phyloP scores from a whole-genome alignment of 2,888 invertebrate genomes.

The Ochlodes sylvanus region DNA sequence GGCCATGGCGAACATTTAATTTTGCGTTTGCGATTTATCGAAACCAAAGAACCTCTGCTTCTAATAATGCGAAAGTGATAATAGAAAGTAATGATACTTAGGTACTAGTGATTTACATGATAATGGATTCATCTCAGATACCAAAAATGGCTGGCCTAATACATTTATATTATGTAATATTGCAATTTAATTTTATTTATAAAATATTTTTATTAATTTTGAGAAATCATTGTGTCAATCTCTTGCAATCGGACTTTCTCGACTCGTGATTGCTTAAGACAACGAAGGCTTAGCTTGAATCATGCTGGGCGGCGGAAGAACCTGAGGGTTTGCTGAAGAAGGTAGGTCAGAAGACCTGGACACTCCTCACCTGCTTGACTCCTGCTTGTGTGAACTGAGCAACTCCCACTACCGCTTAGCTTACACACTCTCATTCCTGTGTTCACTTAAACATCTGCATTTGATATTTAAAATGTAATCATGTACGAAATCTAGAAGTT shows the following conservation, averaged over 20 bases:
- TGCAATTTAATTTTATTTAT: no score
- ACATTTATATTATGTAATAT: no score
- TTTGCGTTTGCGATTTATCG: background rate
- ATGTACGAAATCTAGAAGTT: background rate
- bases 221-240: no score
- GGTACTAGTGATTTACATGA: background rate
- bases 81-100: background rate
- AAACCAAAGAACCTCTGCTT: background rate
- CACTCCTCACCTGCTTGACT: slow-evolving; percentile 6
- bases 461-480: background rate
- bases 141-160: slow-evolving; percentile 12
- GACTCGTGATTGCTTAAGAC: slow-evolving; percentile 43
- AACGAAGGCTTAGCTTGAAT: slow-evolving; percentile 72
- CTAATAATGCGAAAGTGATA: background rate
- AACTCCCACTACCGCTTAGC: slow-evolving; percentile 58
- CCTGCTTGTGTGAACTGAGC: slow-evolving; percentile 35
- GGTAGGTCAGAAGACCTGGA: slow-evolving; percentile 44
- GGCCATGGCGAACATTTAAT: background rate
- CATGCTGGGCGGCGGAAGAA: slow-evolving; percentile 60
- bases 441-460: slow-evolving; percentile 26
- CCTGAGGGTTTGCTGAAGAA: slow-evolving; percentile 59
- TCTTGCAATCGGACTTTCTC: slow-evolving; percentile 26
- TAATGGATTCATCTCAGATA: background rate
- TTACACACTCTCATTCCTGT: slow-evolving; percentile 38
- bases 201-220: no score